phyloP scores from a whole-genome alignment of 1,140 invertebrate species.

The Ips typographus region DNA sequence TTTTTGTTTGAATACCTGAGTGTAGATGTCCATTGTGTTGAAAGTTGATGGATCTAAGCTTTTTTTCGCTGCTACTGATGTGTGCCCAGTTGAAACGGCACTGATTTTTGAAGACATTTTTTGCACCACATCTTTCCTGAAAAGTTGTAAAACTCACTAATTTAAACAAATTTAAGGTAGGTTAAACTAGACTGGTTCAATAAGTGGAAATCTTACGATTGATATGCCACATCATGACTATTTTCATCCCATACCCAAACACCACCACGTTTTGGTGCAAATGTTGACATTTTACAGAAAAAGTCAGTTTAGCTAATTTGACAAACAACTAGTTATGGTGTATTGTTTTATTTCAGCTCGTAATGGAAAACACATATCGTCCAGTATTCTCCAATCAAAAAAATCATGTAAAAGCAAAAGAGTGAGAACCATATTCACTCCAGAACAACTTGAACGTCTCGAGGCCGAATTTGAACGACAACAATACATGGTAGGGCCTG shows the following conservation, averaged over 20 bases:
- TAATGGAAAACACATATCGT: slow-evolving; percentile 45
- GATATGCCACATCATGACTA: slow-evolving; percentile 19
- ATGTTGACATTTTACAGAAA: slow-evolving; percentile 2
- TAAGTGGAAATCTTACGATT: neutral
- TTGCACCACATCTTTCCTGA: slow-evolving; percentile 25
- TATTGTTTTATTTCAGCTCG: slow-evolving; percentile 39
- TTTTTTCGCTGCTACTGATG: slow-evolving; percentile 20
- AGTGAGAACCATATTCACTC: slow-evolving; percentile 92
- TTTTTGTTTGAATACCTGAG: slow-evolving; percentile 29
- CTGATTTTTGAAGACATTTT: slow-evolving; percentile 2
- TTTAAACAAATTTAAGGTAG: no score
- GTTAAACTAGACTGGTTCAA: no score
- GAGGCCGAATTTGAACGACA: slow-evolving; percentile 91
- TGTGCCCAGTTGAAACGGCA: slow-evolving; percentile 3
- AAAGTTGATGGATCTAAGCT: slow-evolving; percentile 24
- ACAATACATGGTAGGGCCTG: slow-evolving; percentile 95
- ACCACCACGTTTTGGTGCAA: slow-evolving; percentile 19
- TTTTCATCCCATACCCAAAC: slow-evolving; percentile 33
- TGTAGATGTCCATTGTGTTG: slow-evolving; percentile 26
- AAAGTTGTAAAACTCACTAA: neutral
- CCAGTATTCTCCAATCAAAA: slow-evolving; percentile 42
- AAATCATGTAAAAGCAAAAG: slow-evolving; percentile 64
- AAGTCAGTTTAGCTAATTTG: neutral
- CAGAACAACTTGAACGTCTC: slow-evolving; percentile 86
- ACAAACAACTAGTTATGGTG: neutral